Conservation (phyloP, 2,888 invertebrate genomes). For the Mythimna albipuncta region DNA sequence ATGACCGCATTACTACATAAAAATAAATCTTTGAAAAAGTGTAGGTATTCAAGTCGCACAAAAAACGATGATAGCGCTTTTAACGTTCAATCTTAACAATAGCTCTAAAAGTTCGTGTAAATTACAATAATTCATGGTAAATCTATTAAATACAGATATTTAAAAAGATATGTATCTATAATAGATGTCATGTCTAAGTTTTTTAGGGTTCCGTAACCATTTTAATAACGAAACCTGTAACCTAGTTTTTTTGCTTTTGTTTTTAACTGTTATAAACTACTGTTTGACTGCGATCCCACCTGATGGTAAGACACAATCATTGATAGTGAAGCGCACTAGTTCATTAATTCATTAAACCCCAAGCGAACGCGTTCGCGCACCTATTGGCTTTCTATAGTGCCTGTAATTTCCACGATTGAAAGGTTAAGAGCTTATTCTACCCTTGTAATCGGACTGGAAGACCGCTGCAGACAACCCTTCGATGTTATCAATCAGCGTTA, state of each 20-base stretch:
- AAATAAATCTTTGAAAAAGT: neutral
- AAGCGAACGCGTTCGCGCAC: too few species aligned
- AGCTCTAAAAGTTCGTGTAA: constrained; percentile 25
- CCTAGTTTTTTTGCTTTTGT: too few species aligned
- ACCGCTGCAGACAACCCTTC: too few species aligned
- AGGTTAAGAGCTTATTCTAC: too few species aligned
- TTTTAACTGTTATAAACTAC: too few species aligned
- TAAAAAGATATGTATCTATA: constrained; percentile 8
- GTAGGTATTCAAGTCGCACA: constrained; percentile 21
- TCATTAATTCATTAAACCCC: too few species aligned
- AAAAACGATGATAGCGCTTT: constrained; percentile 25
- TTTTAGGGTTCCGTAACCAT: constrained; percentile 1
- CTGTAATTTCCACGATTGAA: too few species aligned
- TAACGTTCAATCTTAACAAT: constrained; percentile 31
- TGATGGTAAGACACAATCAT: too few species aligned
- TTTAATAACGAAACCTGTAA: neutral
- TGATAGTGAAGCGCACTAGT: too few species aligned
- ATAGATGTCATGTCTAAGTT: neutral
- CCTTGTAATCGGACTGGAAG: too few species aligned
- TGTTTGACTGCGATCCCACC: too few species aligned
- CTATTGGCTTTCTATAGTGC: too few species aligned
- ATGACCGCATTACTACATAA: neutral
- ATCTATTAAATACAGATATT: constrained; percentile 17
- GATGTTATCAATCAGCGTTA: neutral
- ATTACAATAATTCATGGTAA: constrained; percentile 34